These are phyloP conservation scores for Pseudolaguvia tuberculata DNA, from an alignment of 2,113 vertebrate genomes.

Conservation along the genomic window DNA sequence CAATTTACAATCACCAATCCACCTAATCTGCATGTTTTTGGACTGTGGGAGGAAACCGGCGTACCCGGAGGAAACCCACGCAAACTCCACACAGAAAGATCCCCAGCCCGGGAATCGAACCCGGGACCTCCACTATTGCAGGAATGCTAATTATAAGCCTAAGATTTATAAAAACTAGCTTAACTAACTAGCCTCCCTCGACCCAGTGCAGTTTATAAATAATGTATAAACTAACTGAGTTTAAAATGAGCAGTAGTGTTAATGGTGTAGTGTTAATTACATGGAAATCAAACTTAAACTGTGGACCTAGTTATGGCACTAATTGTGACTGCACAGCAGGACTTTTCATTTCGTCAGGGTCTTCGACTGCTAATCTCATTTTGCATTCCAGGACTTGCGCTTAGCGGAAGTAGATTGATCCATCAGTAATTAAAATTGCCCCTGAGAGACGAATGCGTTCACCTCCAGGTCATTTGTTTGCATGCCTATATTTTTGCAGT, in stretches of 20 bases:
- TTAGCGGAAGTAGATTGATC: slow-evolving; percentile 3
- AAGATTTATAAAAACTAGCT: no score
- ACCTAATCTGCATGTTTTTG: no score
- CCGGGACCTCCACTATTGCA: background rate
- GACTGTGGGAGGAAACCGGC: no score
- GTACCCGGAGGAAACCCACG: no score
- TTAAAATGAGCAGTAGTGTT: background rate
- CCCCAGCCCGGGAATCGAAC: no score
- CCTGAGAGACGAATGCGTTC: slow-evolving; percentile 10
- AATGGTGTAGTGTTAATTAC: background rate
- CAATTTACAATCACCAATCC: no score
- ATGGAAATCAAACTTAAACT: background rate
- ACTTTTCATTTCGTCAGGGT: background rate
- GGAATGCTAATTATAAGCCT: background rate
- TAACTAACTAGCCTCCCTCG: background rate
- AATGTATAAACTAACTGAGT: background rate
- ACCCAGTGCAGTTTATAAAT: background rate
- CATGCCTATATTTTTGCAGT: background rate
- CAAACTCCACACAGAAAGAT: no score
- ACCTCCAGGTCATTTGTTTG: slow-evolving; percentile 20
- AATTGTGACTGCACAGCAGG: background rate
- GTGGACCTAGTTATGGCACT: background rate
- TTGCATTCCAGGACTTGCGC: background rate
- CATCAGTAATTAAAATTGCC: slow-evolving; percentile 19
- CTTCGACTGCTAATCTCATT: background rate